These are phyloP conservation scores for Lepus timidus DNA, from an alignment of 2,113 vertebrate genomes.

Conservation along the genomic window DNA sequence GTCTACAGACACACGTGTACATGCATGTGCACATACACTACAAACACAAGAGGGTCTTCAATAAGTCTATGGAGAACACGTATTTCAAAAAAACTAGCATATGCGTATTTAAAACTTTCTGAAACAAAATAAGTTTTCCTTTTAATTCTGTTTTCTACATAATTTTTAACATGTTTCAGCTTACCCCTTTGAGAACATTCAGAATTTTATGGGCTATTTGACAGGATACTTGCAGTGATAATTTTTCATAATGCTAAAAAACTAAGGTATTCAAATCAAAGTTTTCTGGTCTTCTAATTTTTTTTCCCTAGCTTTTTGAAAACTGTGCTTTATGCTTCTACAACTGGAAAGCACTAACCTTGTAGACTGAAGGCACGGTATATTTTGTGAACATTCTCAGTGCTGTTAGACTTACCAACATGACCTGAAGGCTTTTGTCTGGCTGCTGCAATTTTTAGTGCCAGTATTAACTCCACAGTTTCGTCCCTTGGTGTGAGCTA, in stretches of 20 bases:
- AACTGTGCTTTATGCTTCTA: slow-evolving; percentile 28
- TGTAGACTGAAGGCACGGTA: slow-evolving; percentile 44
- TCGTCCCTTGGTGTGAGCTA: not conserved
- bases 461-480: not conserved
- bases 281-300: slow-evolving; percentile 15
- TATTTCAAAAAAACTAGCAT: too few species aligned
- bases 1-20: too few species aligned
- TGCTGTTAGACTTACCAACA: not conserved
- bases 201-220: slow-evolving; percentile 56
- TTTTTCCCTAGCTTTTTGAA: not conserved
- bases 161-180: not conserved
- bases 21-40: too few species aligned
- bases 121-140: too few species aligned
- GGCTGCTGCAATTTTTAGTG: slow-evolving; percentile 5
- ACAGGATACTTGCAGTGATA: slow-evolving; percentile 43
- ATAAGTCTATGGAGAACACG: too few species aligned
- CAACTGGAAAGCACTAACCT: not conserved
- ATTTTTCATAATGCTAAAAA: slow-evolving; percentile 56
- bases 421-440: slow-evolving; percentile 38
- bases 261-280: slow-evolving; percentile 49
- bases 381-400: slow-evolving; percentile 17
- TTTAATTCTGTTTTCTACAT: too few species aligned
- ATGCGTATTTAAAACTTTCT: too few species aligned
- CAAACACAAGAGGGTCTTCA: too few species aligned
- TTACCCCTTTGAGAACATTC: slow-evolving; percentile 38